Base-by-base conservation (phyloP, 2,888 invertebrate genomes). In the Labia minor region DNA sequence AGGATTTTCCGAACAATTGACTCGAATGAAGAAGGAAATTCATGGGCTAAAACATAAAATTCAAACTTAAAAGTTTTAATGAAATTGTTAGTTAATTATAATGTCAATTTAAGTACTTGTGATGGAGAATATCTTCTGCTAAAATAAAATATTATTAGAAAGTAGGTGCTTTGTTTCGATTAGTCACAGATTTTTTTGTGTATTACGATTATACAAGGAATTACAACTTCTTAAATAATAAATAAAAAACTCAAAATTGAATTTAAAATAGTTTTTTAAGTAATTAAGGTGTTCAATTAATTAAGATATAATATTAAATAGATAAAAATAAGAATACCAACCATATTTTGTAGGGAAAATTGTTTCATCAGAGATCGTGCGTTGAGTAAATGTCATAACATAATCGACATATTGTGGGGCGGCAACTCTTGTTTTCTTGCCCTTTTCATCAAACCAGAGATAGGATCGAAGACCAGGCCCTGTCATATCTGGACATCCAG, bases 341-440 rank as follows among this genome's bases (percentile, higher is more conserved):
- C 96, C 96, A 81, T 95, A 96, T 86, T 97, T 97, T 77, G 97
- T 97, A 79, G 97, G 97, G 84, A 97, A 98, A 78, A 95, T 87
- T 76, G 87, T 86, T 84, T 97, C 97, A 81, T 97, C 96, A 80
- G 91, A 92, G 81, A 97, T 90, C 73, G 93, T 95, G 83, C 94
- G 94, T 81, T 97, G 95, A 74, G 93, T 94, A 83, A 90, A 95
- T 71, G 96, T 95, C 94, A 97, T 97, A 77, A 96, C 96, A 82
- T 95, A 95, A 83, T 98, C 97, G 80, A 97, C 92, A 81, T 97
- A 98, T 81, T 97, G 96, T 74, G 96, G 95, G 74, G 97, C 96
- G 72, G 96, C 92, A 76, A 96, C 91, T 80, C 95, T 91, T 73
- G 90, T 90, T 83, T 97, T 97, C 84, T 97, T 97, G 74, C 97